Evolutionary conservation across 2,113 vertebrate genomes (phyloP).

Genomic region (Chrysochloris asiatica): DNA sequence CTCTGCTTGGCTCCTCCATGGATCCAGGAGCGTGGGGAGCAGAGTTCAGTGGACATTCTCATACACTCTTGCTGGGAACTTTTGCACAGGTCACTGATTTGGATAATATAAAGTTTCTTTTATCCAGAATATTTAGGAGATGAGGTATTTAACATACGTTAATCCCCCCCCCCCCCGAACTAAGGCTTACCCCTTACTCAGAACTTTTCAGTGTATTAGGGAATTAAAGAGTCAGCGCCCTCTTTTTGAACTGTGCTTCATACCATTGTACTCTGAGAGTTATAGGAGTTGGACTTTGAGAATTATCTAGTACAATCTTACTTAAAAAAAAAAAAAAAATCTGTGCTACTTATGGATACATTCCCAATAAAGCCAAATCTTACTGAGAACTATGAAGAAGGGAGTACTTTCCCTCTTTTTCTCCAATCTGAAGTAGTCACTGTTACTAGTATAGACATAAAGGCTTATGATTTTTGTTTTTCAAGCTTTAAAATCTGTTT

Average conservation of each 20-base stretch:
- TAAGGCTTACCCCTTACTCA: background rate
- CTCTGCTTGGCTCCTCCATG: background rate
- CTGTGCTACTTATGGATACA: background rate
- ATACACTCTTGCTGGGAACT: background rate
- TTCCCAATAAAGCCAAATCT: background rate
- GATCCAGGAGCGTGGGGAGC: background rate
- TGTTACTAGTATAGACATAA: background rate
- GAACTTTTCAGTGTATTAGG: background rate
- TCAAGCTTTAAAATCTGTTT: background rate
- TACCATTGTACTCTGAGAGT: background rate
- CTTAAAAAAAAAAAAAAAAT: too few species aligned
- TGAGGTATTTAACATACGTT: background rate
- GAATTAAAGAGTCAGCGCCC: background rate
- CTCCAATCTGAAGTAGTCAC: background rate
- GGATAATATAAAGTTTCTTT: conserved; percentile 25
- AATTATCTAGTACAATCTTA: background rate
- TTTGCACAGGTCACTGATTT: conserved; percentile 35
- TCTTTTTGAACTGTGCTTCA: background rate
- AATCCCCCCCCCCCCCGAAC: background rate
- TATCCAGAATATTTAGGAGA: background rate
- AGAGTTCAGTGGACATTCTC: background rate
- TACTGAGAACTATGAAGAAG: background rate
- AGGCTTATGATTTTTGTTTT: background rate
- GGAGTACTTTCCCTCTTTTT: background rate
- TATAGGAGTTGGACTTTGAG: background rate